A percentile compares a stretch with the other conserved stretches of the same genome.
Conservation (phyloP, 2,797 vertebrate genomes). For the Peromyscus melanophrys region DNA sequence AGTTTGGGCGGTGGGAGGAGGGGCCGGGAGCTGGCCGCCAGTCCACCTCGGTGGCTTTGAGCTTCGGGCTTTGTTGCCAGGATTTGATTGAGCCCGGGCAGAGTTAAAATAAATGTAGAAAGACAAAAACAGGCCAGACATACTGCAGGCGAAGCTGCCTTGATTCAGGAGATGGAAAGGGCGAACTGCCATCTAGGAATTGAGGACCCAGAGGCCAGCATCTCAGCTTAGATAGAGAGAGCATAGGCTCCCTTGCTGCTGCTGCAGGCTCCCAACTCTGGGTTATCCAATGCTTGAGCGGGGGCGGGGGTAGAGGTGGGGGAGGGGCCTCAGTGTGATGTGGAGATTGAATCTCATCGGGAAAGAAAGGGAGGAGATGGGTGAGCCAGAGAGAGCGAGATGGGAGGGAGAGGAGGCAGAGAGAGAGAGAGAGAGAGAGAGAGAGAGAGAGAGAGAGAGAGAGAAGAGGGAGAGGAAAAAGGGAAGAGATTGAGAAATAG, state of each 20-base stretch:
- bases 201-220: neutral
- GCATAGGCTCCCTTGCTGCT: neutral
- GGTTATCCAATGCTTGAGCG: neutral
- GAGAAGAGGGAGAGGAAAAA: neutral
- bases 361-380: neutral
- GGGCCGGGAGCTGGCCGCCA: conserved; percentile 37
- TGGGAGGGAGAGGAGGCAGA: too few species aligned
- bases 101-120: conserved; percentile 83
- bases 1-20: conserved; percentile 32
- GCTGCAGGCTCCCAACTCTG: conserved; percentile 31
- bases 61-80: conserved; percentile 81
- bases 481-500: neutral
- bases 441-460: neutral
- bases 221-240: conserved; percentile 51
- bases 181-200: conserved; percentile 72
- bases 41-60: conserved; percentile 58
- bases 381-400: neutral
- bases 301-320: conserved; percentile 9
- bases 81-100: conserved; percentile 68
- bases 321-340: conserved; percentile 67
- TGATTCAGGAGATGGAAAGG: conserved; percentile 64
- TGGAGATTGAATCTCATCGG: conserved; percentile 53
- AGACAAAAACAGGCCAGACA: conserved; percentile 64
- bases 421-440: neutral
- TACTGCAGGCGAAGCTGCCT: conserved; percentile 52